Evolutionary conservation across 2,797 vertebrate genomes (phyloP).

Genomic region (Karalla daura): DNA sequence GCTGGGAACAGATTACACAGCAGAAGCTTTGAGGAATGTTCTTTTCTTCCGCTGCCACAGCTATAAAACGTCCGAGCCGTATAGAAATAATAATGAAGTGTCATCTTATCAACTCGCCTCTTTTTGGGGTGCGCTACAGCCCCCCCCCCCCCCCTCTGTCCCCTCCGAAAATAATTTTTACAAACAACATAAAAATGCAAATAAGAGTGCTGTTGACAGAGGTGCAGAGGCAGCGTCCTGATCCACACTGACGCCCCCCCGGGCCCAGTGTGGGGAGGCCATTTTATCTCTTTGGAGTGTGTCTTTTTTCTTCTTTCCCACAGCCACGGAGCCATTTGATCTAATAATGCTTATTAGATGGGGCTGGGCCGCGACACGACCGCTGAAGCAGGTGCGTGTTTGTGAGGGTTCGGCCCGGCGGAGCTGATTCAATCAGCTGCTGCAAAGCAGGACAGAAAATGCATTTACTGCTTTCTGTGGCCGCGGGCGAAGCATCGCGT

Average conservation of each 20-base stretch:
- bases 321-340: constrained; percentile 59
- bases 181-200: constrained; percentile 25
- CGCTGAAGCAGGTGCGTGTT: constrained; percentile 67
- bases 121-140: constrained; percentile 20
- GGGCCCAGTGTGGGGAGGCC: constrained; percentile 23
- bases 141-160: constrained; percentile 21
- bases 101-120: constrained; percentile 10
- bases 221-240: constrained; percentile 9
- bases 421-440: constrained; percentile 60
- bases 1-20: too few species aligned
- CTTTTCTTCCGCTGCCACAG: constrained; percentile 1
- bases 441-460: constrained; percentile 63
- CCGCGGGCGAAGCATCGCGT: constrained; percentile 46
- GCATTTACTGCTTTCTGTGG: constrained; percentile 58
- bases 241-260: constrained; percentile 16
- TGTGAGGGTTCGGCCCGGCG: constrained; percentile 50
- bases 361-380: constrained; percentile 58
- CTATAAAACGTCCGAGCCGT: background rate
- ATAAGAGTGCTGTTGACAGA: background rate
- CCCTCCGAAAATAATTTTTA: constrained; percentile 17
- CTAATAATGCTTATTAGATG: constrained; percentile 73
- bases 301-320: constrained; percentile 54
- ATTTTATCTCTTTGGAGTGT: constrained; percentile 35
- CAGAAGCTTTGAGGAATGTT: too few species aligned
- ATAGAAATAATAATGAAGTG: background rate